Evolutionary conservation across 2,797 vertebrate genomes (phyloP).

Genomic region (Notolabrus celidotus): DNA sequence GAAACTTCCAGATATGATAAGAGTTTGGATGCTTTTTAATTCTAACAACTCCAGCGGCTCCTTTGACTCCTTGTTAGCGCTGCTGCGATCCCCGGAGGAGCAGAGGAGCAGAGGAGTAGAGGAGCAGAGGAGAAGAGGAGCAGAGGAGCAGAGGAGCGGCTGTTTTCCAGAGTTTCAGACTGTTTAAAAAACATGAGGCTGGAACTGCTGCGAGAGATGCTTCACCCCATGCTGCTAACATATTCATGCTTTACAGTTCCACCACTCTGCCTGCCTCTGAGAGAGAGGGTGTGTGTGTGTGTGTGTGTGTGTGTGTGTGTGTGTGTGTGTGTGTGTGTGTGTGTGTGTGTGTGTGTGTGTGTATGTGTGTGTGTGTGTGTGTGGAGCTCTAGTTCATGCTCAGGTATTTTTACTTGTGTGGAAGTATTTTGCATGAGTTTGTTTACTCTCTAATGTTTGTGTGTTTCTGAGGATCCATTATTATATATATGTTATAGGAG

Average conservation of each 20-base stretch:
- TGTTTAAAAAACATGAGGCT: slow-evolving; percentile 75
- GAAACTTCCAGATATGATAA: slow-evolving; percentile 2
- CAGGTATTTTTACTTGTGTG: slow-evolving; percentile 7
- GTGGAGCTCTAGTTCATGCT: too few species aligned
- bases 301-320: slow-evolving; percentile 27
- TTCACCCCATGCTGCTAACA: slow-evolving; percentile 44
- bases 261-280: slow-evolving; percentile 31
- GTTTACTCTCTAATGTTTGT: background rate
- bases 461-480: too few species aligned
- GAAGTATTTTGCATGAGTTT: slow-evolving; percentile 7
- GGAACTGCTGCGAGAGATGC: slow-evolving; percentile 49
- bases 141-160: slow-evolving; percentile 17
- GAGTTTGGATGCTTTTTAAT: slow-evolving; percentile 22
- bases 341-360: slow-evolving; percentile 18
- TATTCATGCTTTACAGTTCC: slow-evolving; percentile 57
- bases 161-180: slow-evolving; percentile 63
- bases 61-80: slow-evolving; percentile 64
- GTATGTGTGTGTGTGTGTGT: slow-evolving; percentile 23
- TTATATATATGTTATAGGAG: too few species aligned
- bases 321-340: slow-evolving; percentile 19
- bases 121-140: too few species aligned
- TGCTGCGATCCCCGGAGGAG: slow-evolving; percentile 28
- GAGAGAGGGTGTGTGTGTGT: too few species aligned
- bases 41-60: slow-evolving; percentile 34
- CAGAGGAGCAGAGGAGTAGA: too few species aligned